Evolutionary conservation across 1,140 invertebrate genomes (phyloP), one percentile per base, ranked within the genome.

Genomic region (Neelides sp.): DNA sequence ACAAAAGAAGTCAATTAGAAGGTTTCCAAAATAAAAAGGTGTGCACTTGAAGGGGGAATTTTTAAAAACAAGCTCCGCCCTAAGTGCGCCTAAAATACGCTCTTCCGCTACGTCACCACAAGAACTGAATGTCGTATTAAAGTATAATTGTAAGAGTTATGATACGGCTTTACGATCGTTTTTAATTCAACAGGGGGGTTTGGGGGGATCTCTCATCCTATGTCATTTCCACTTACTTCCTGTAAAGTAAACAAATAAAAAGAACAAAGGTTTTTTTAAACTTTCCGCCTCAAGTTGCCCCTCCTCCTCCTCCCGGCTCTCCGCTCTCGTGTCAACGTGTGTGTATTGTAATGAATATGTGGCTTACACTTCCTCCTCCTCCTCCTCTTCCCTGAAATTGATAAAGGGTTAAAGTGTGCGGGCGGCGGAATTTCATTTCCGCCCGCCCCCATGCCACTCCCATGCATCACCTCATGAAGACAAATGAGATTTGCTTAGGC

Each of bases 281-380:
- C 10, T 7, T 15, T 7, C 10, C 7, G 36, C 19, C 19, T 7
- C 15, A 37, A 12, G 13, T 23, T 4, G 17, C 19, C 27, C 22
- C 27, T 28, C 4, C 27, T 17, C 30, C 42, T 26, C 41, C 12
- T 28, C 13, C 3, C 34, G 17, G 36, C 27, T 43, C 20, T 44
- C 26, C 35, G 27, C 22, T 49, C 5, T 47, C 20, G 22, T 13
- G 28, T 19, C 17, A 30, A 28, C 17, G 26, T 12, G 30, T 36
- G 1, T 15, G 30, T n/a, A 12, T 20, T 15, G 35, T 15, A 43
- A 32, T n/a, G 27, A 46, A 36, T 24, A 12, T 10, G 26, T n/a
- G 17, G 54, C 58, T 57, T 59, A 59, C 58, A 59, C 54, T 49
- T 52, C 53, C 41, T 55, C 53, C 39, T 61, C 60, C 54, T 59